Conservation (phyloP, 1,140 invertebrate species). For the Saxidomus purpurata region DNA sequence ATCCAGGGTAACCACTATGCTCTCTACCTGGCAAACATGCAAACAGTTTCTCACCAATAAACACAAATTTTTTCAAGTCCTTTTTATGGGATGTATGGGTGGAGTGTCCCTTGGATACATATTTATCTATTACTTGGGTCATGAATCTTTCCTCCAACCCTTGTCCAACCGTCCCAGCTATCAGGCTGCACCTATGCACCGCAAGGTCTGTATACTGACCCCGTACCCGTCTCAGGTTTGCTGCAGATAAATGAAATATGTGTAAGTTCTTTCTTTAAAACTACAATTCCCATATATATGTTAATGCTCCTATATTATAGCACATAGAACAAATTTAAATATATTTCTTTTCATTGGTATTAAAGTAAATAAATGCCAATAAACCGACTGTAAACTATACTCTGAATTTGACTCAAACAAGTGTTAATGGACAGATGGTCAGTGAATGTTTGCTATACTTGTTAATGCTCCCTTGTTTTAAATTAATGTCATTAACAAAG, state of each 20-base stretch:
- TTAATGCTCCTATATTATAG: too few species aligned
- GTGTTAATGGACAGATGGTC: too few species aligned
- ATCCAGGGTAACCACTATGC: constrained; percentile 43
- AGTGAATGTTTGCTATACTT: too few species aligned
- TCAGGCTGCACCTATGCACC: constrained; percentile 39
- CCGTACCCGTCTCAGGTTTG: constrained; percentile 53
- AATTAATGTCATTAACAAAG: too few species aligned
- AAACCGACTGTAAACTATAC: too few species aligned
- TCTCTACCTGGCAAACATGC: constrained; percentile 24
- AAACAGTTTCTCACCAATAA: constrained; percentile 37
- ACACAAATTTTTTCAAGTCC: constrained; percentile 58
- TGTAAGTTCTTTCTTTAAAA: too few species aligned
- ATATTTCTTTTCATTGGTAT: too few species aligned
- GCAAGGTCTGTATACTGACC: constrained; percentile 66
- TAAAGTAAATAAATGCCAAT: too few species aligned
- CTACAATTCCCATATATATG: too few species aligned
- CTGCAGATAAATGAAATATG: constrained; percentile 32
- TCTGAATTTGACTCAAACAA: too few species aligned
- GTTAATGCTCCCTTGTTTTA: too few species aligned
- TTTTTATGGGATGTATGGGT: neutral
- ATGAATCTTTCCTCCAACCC: constrained; percentile 55
- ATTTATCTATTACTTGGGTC: constrained; percentile 48
- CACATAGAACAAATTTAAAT: too few species aligned
- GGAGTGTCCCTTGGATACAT: neutral
- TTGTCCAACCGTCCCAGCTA: constrained; percentile 57